Base-by-base conservation (phyloP, 1,140 invertebrate species). In the Diachasmimorpha longicaudata region DNA sequence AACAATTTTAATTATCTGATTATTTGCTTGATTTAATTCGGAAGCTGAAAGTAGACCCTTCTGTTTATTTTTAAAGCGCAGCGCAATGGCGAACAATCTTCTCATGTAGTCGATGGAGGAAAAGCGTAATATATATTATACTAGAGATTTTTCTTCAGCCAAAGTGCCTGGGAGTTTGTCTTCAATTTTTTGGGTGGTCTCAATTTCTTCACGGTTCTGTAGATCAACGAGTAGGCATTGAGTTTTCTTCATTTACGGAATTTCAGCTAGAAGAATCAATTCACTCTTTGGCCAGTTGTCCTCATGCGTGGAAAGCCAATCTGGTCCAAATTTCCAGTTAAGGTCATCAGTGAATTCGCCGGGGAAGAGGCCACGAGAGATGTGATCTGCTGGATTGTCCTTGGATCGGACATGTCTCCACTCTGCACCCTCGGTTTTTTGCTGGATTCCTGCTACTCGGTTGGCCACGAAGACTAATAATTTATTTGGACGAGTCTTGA, bases 401-500 rank as follows among this genome's bases (percentile, higher is more conserved):
- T 77, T 25, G 0, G 75, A 19, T 36, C 21, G 19, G 13, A 82
- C 75, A 71, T 82, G 79, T 8, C 31, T 31, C 80, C 80, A 82
- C 4, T 16, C 11, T 14, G 11, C 10, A 31, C 31, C 5, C 1
- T n/a, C 5, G 0, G 70, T 76, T 36, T 67, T 42, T 9, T 77
- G 31, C 42, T 85, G 82, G 42, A 89, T 89, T 25, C 0, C 77
- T 39, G 69, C 77, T 36, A 21, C 48, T 25, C 81, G 75, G 80
- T 52, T 42, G n/a, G 31, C 68, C 11, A 74, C 79, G n/a, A 69
- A 76, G 4, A 14, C 0, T 70, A 72, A 6, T 4, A 68, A 37
- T n/a, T 63, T 25, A 0, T 74, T 8, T 1, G 78, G 48, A 3
- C 68, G 42, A 0, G 70, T 25, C 1, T 70, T 42, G 14, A 82